Percentiles rank a stretch among this genome's conserved stretches.
phyloP scores from a whole-genome alignment of 2,797 vertebrate genomes.

The Neolamprologus multifasciatus region DNA sequence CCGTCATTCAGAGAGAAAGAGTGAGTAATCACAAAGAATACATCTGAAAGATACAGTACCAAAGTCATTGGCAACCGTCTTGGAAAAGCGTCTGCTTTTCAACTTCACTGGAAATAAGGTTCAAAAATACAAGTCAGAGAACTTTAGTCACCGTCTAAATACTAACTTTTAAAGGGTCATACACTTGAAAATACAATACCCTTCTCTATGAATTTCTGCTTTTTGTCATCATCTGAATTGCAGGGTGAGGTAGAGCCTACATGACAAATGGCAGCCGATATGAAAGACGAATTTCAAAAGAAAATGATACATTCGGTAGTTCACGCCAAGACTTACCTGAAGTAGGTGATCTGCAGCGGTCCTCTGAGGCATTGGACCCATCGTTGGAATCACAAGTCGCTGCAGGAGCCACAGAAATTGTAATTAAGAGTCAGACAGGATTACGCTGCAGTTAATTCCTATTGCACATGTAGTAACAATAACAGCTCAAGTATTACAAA shows the following conservation, averaged over 20 bases:
- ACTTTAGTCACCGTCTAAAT: slow-evolving; percentile 55
- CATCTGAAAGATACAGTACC: slow-evolving; percentile 83
- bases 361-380: slow-evolving; percentile 81
- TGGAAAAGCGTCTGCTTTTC: slow-evolving; percentile 98
- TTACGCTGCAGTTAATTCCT: background rate
- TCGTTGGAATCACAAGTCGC: slow-evolving; percentile 89
- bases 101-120: slow-evolving; percentile 93
- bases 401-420: slow-evolving; percentile 40
- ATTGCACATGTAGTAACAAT: background rate
- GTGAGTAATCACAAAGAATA: slow-evolving; percentile 30
- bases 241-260: slow-evolving; percentile 88
- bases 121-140: slow-evolving; percentile 72
- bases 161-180: slow-evolving; percentile 14
- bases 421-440: slow-evolving; percentile 3
- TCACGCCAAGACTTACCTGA: slow-evolving; percentile 79
- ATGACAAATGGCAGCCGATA: slow-evolving; percentile 61
- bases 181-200: slow-evolving; percentile 75
- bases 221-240: slow-evolving; percentile 93
- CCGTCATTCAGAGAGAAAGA: slow-evolving; percentile 74
- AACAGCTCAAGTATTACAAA: background rate
- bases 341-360: slow-evolving; percentile 95
- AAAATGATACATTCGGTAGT: background rate
- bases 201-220: slow-evolving; percentile 94
- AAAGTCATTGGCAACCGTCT: slow-evolving; percentile 98
- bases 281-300: background rate